A percentile compares a stretch with the other conserved stretches of the same genome.
These are phyloP conservation scores for Meliscaeva auricollis DNA, from an alignment of 2,888 invertebrate genomes.

Conservation along the genomic window DNA sequence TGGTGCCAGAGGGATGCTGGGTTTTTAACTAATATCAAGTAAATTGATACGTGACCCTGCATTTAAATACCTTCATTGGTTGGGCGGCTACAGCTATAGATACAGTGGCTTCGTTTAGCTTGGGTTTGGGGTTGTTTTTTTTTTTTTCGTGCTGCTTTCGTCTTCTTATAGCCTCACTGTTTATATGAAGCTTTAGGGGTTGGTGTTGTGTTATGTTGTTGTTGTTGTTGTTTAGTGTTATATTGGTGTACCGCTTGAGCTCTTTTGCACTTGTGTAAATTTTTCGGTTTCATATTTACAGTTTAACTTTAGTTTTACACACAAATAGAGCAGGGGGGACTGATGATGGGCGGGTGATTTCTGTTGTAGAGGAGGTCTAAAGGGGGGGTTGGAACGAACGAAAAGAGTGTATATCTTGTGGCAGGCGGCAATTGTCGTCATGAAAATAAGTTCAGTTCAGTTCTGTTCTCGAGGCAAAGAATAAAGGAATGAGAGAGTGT, in stretches of 20 bases:
- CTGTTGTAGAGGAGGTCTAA: too few relatives aligned
- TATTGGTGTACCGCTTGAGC: slow-evolving; percentile 73
- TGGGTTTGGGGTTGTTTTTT: slow-evolving; percentile 32
- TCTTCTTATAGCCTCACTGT: neutral
- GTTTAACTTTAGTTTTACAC: slow-evolving; percentile 71
- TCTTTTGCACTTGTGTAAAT: slow-evolving; percentile 73
- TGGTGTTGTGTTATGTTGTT: slow-evolving; percentile 19
- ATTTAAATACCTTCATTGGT: slow-evolving; percentile 82
- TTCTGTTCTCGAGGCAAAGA: slow-evolving; percentile 1
- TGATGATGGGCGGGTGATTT: neutral
- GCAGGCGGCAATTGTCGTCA: slow-evolving; percentile 63
- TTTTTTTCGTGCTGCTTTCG: slow-evolving; percentile 37
- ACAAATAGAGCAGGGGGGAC: slow-evolving; percentile 14
- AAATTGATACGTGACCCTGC: slow-evolving; percentile 83
- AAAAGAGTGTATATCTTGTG: slow-evolving; percentile 43
- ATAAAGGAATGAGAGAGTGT: neutral
- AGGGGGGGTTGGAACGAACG: neutral
- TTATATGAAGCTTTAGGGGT: slow-evolving; percentile 32
- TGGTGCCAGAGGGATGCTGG: slow-evolving; percentile 70
- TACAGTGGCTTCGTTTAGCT: slow-evolving; percentile 16
- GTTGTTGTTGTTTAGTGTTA: slow-evolving; percentile 56
- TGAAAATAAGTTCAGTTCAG: slow-evolving; percentile 14
- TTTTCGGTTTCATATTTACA: slow-evolving; percentile 73
- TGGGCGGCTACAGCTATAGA: slow-evolving; percentile 58
- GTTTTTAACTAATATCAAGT: slow-evolving; percentile 82